Base-by-base conservation (phyloP, 2,888 invertebrate genomes). In the Ctenicera cuprea region DNA sequence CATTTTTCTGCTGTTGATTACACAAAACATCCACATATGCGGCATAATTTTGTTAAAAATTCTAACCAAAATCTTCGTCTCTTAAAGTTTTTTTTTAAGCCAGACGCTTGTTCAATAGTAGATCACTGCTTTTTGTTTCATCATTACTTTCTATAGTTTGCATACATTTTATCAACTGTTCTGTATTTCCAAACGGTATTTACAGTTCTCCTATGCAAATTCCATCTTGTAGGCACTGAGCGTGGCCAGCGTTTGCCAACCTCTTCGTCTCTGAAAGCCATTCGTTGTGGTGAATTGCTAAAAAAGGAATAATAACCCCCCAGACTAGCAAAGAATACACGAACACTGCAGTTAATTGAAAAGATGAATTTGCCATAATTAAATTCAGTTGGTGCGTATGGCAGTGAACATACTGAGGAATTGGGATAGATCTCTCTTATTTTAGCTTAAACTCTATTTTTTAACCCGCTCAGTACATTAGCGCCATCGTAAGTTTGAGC, bases 1-100 rank as follows among this genome's bases (percentile, higher is more conserved):
- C 45, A 37, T 33, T 50, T 54, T 26, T 50, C 50, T 65, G 65
- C 16, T 52, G 33, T 33, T 66, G 37, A 37, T 52, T 45, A 30
- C n/a, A 64, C 45, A 45, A 43, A 12, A 41, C 1, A n/a, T 41
- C 41, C 30, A 67, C 67, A 5, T n/a, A 26, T 67, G 57, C 16
- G 67, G 67, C 67, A 67, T 67, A 16, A 67, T 33, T 8, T 54
- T 41, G 50, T 66, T 33, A 37, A 66, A 66, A 66, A 38, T 12
- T 48, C 22, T 45, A 67, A 18, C 67, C 59, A 67, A 30, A 57
- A 67, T 20, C 5, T 26, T 59, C 14, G 22, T 48, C 61, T 18
- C 22, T 26, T 48, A 68, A 30, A 9, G 45, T 59, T 22, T 30
- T 57, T n/a, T 30, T 14, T 43, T 54, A 59, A 16, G 12, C 38